Conservation (phyloP, 2,797 vertebrate species). For the Esox lucius region DNA sequence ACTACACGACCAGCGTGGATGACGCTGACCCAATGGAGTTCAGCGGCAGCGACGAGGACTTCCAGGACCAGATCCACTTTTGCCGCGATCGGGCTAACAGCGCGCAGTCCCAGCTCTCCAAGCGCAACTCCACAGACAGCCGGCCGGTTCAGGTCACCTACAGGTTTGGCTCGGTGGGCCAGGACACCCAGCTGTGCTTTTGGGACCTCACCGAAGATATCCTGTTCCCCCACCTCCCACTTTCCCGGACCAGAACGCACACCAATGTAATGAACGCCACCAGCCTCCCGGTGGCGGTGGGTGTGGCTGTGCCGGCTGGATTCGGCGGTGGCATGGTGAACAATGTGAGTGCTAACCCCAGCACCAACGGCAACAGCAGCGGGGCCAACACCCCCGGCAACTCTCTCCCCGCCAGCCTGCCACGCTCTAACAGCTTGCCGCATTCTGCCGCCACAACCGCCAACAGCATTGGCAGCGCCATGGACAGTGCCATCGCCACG, state of each 20-base stretch:
- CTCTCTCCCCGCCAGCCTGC: constrained; percentile 85
- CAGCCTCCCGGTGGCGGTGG: constrained; percentile 82
- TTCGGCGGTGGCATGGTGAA: constrained; percentile 59
- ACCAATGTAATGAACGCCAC: constrained; percentile 97
- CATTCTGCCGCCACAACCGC: constrained; percentile 85
- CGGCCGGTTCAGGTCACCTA: constrained; percentile 93
- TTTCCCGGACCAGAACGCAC: constrained; percentile 94
- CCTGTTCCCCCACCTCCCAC: constrained; percentile 93
- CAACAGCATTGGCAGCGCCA: constrained; percentile 85
- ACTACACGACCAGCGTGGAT: constrained; percentile 94
- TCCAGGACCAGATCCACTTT: constrained; percentile 91
- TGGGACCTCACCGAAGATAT: constrained; percentile 99
- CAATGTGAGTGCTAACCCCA: constrained; percentile 72
- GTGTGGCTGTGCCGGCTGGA: constrained; percentile 74
- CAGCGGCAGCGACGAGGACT: constrained; percentile 97
- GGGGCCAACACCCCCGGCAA: constrained; percentile 78
- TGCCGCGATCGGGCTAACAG: constrained; percentile 88
- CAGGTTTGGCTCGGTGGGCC: constrained; percentile 94
- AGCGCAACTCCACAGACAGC: constrained; percentile 95
- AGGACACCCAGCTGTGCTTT: constrained; percentile 96
- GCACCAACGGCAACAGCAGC: constrained; percentile 82
- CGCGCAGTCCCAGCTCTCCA: constrained; percentile 92
- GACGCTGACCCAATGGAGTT: constrained; percentile 94
- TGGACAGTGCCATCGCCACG: constrained; percentile 88
- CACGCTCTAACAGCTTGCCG: constrained; percentile 96